phyloP scores from a whole-genome alignment of 1,140 invertebrate genomes.

The Himalopsyche phryganea region DNA sequence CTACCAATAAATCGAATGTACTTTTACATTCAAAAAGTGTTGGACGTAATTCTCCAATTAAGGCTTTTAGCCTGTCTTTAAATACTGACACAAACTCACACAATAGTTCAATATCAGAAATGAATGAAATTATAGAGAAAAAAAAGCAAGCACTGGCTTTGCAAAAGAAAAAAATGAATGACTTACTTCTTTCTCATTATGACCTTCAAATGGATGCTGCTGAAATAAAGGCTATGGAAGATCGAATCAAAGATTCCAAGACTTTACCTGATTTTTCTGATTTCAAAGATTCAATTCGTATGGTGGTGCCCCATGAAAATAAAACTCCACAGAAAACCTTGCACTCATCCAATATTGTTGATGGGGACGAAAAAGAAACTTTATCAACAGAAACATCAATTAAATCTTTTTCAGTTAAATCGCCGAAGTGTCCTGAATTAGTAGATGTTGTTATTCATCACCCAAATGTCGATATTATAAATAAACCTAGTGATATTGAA shows the following conservation, averaged over 20 bases:
- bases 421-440: background rate
- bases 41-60: slow-evolving; percentile 18
- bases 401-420: background rate
- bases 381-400: background rate
- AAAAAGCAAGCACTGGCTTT: slow-evolving; percentile 7
- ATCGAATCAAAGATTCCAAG: slow-evolving; percentile 1
- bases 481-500: background rate
- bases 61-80: slow-evolving; percentile 19
- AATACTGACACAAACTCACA: slow-evolving; percentile 2
- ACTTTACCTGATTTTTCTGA: background rate
- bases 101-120: slow-evolving; percentile 3
- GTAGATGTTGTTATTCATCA: background rate
- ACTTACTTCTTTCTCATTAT: slow-evolving; percentile 21
- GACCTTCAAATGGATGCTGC: slow-evolving; percentile 22
- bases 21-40: slow-evolving; percentile 6
- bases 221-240: slow-evolving; percentile 22
- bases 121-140: slow-evolving; percentile 7
- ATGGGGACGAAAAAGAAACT: background rate
- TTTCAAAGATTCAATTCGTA: background rate
- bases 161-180: slow-evolving; percentile 26
- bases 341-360: background rate
- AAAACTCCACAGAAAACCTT: background rate
- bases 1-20: slow-evolving; percentile 7
- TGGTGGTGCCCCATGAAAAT: background rate
- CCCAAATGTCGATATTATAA: background rate